A percentile compares a stretch with the other conserved stretches of the same genome.
phyloP scores from a whole-genome alignment of 2,797 vertebrate species.

The Ptychobarbus kaznakovi region DNA sequence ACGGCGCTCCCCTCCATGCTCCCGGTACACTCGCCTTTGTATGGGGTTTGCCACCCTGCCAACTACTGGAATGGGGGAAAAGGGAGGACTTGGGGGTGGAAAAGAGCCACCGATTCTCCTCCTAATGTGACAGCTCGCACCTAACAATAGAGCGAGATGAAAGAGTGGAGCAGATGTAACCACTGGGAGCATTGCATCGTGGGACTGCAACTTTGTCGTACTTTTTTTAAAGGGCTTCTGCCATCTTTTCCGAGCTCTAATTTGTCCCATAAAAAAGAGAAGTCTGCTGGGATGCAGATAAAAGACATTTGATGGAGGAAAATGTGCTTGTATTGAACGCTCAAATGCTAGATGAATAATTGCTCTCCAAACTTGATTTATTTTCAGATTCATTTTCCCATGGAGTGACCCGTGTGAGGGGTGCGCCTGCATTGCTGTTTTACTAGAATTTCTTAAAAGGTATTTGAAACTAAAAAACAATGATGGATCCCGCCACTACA shows the following conservation, averaged over 20 bases:
- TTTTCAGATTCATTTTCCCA: slow-evolving; percentile 59
- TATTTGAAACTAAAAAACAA: slow-evolving; percentile 74
- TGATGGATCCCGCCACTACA: slow-evolving; percentile 65
- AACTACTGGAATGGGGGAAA: slow-evolving; percentile 91
- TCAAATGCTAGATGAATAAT: slow-evolving; percentile 58
- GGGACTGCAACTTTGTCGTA: slow-evolving; percentile 87
- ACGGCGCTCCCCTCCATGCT: slow-evolving; percentile 92
- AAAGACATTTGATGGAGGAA: slow-evolving; percentile 75
- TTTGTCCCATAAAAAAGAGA: slow-evolving; percentile 80
- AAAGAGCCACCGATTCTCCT: slow-evolving; percentile 90
- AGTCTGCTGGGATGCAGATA: slow-evolving; percentile 74
- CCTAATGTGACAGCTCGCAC: slow-evolving; percentile 97
- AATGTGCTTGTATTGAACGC: slow-evolving; percentile 72
- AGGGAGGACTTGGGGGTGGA: slow-evolving; percentile 87
- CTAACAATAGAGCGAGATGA: slow-evolving; percentile 96
- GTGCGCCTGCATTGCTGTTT: background rate
- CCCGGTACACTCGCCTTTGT: slow-evolving; percentile 90
- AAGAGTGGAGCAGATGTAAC: slow-evolving; percentile 98
- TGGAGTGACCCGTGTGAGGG: slow-evolving; percentile 36
- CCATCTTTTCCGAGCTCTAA: slow-evolving; percentile 79
- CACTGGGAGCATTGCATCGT: slow-evolving; percentile 95
- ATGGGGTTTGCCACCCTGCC: slow-evolving; percentile 92
- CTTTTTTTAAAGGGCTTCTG: slow-evolving; percentile 75
- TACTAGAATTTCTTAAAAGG: slow-evolving; percentile 71
- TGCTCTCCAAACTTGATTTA: slow-evolving; percentile 63